These are phyloP conservation scores for Drosophila erecta DNA, from an alignment of 1,140 invertebrate genomes.

Conservation along the genomic window DNA sequence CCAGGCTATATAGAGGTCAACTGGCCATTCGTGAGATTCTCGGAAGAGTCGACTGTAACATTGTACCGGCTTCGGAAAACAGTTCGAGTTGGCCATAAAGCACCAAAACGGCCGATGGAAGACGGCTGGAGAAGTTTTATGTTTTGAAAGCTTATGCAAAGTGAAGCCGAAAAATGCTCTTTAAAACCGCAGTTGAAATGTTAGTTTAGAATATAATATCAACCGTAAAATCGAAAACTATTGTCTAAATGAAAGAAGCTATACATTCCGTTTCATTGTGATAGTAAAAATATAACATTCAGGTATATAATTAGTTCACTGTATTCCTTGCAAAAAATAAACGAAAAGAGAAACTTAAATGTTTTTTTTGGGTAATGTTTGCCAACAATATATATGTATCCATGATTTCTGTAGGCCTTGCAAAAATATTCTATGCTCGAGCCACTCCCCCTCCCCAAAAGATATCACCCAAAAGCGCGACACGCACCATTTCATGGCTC, in stretches of 20 bases:
- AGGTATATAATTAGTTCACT: no score
- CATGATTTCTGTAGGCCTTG: neutral
- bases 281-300: no score
- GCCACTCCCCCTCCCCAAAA: slow-evolving; percentile 1
- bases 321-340: no score
- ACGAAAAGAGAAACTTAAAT: no score
- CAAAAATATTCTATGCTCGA: neutral
- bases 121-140: slow-evolving; percentile 40
- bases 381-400: neutral
- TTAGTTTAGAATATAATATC: neutral
- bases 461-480: slow-evolving; percentile 31
- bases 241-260: no score
- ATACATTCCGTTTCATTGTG: no score
- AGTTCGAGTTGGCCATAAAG: slow-evolving; percentile 64
- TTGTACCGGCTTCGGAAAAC: slow-evolving; percentile 49
- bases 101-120: slow-evolving; percentile 58
- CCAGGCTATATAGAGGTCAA: slow-evolving; percentile 65
- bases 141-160: neutral
- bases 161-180: slow-evolving; percentile 1
- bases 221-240: no score
- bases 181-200: neutral
- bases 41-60: slow-evolving; percentile 56
- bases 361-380: no score
- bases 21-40: slow-evolving; percentile 57
- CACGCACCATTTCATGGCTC: slow-evolving; percentile 73